Percentiles rank a stretch among this genome's conserved stretches.
phyloP scores from a whole-genome alignment of 2,113 vertebrate genomes.

The Pollachius pollachius region DNA sequence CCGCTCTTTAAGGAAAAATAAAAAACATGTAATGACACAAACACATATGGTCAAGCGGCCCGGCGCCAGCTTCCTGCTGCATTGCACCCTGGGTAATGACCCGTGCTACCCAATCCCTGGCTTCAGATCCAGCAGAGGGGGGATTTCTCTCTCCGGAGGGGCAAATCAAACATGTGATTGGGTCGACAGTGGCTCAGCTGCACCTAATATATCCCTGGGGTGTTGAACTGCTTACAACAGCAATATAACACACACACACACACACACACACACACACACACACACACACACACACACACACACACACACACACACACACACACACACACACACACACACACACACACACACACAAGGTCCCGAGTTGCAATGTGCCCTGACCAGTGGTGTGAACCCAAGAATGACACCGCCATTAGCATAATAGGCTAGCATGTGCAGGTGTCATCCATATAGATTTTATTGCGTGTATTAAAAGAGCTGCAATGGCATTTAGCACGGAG shows the following conservation, averaged over 20 bases:
- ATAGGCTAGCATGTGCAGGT: slow-evolving; percentile 60
- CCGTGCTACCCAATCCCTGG: slow-evolving; percentile 45
- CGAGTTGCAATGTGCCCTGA: slow-evolving; percentile 55
- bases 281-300: slow-evolving; percentile 34
- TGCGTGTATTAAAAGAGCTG: slow-evolving; percentile 52
- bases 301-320: slow-evolving; percentile 13
- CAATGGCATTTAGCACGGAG: slow-evolving; percentile 59
- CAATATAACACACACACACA: slow-evolving; percentile 41
- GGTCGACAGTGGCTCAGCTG: slow-evolving; percentile 47
- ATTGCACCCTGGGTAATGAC: slow-evolving; percentile 65
- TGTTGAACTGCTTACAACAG: slow-evolving; percentile 59
- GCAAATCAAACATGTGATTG: slow-evolving; percentile 68
- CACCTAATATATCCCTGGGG: slow-evolving; percentile 52
- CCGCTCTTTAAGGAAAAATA: slow-evolving; percentile 14
- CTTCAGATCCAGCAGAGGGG: slow-evolving; percentile 54
- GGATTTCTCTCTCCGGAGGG: slow-evolving; percentile 59
- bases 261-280: slow-evolving; percentile 32
- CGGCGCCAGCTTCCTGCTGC: slow-evolving; percentile 51
- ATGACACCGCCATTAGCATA: slow-evolving; percentile 68
- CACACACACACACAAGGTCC: slow-evolving; percentile 28
- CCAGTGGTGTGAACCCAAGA: slow-evolving; percentile 66
- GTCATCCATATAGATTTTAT: slow-evolving; percentile 64
- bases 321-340: slow-evolving; percentile 4
- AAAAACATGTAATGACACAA: slow-evolving; percentile 25
- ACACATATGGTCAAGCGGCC: slow-evolving; percentile 19